These are phyloP conservation scores for Drosophila merina DNA, from an alignment of 2,888 invertebrate genomes.

Conservation along the genomic window DNA sequence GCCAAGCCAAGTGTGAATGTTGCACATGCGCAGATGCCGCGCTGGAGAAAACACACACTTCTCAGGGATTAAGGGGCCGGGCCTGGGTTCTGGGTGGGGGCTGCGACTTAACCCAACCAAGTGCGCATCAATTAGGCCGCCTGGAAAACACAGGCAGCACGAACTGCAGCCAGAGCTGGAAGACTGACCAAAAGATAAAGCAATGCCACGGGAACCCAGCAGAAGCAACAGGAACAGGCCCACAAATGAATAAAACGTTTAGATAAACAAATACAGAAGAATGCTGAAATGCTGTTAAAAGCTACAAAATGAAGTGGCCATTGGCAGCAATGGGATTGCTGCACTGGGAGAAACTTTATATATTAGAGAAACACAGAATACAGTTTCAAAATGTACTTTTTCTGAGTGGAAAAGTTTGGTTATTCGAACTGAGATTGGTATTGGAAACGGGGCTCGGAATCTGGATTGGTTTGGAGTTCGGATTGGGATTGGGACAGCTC, in stretches of 20 bases:
- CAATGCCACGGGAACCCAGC: constrained; percentile 43
- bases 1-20: constrained; percentile 69
- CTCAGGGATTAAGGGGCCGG: constrained; percentile 1
- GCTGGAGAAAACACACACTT: constrained; percentile 21
- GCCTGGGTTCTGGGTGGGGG: not conserved
- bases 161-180: constrained; percentile 52
- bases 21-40: constrained; percentile 75
- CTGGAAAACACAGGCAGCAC: constrained; percentile 67
- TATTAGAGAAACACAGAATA: not conserved
- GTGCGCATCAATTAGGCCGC: constrained; percentile 81
- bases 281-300: constrained; percentile 78
- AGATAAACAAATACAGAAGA: constrained; percentile 81
- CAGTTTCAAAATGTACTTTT: not conserved
- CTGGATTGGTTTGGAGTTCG: constrained; percentile 19
- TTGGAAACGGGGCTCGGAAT: constrained; percentile 16
- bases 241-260: constrained; percentile 79
- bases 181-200: constrained; percentile 64
- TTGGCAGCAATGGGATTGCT: constrained; percentile 52
- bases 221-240: constrained; percentile 53
- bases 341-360: constrained; percentile 15
- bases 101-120: constrained; percentile 28
- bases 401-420: constrained; percentile 13
- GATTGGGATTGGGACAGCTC: constrained; percentile 20
- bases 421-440: constrained; percentile 28
- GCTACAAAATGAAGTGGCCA: constrained; percentile 79